Percentiles rank a stretch among this genome's conserved stretches.
phyloP scores from a whole-genome alignment of 2,888 invertebrate species.

The Pediacus dermestoides region DNA sequence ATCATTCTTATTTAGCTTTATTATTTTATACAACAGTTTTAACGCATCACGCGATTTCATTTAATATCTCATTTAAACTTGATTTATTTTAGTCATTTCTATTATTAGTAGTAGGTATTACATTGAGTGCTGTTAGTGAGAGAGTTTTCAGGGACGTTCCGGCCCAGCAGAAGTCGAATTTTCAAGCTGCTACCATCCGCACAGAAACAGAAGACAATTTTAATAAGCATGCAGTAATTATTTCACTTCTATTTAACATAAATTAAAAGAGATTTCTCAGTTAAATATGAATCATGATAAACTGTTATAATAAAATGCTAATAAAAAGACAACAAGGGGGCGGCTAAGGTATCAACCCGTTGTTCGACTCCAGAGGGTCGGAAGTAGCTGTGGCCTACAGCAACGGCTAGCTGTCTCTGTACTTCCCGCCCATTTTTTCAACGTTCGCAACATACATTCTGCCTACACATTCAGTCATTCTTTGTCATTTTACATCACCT shows the following conservation, averaged over 20 bases:
- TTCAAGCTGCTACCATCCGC: slow-evolving; percentile 45
- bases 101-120: slow-evolving; percentile 20
- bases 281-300: slow-evolving; percentile 4
- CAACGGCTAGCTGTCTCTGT: slow-evolving; percentile 65
- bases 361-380: slow-evolving; percentile 50
- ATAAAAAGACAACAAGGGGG: slow-evolving; percentile 18
- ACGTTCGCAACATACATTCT: slow-evolving; percentile 32
- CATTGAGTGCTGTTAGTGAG: slow-evolving; percentile 47
- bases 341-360: slow-evolving; percentile 45
- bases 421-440: slow-evolving; percentile 46
- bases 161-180: slow-evolving; percentile 48
- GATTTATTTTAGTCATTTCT: slow-evolving; percentile 15
- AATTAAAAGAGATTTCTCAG: slow-evolving; percentile 2
- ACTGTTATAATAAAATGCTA: slow-evolving; percentile 18
- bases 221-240: slow-evolving; percentile 28
- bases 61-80: slow-evolving; percentile 5
- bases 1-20: background rate
- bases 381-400: slow-evolving; percentile 59
- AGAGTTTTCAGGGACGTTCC: slow-evolving; percentile 50
- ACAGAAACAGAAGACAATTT: slow-evolving; percentile 31
- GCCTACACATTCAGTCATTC: slow-evolving; percentile 25
- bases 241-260: slow-evolving; percentile 3
- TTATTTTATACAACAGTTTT: slow-evolving; percentile 1
- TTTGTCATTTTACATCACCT: slow-evolving; percentile 18
- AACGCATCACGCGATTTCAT: background rate